Evolutionary conservation across 2,888 invertebrate species (phyloP), one percentile per base, ranked within the genome.

Genomic region (Gisinianus flammeolus): DNA sequence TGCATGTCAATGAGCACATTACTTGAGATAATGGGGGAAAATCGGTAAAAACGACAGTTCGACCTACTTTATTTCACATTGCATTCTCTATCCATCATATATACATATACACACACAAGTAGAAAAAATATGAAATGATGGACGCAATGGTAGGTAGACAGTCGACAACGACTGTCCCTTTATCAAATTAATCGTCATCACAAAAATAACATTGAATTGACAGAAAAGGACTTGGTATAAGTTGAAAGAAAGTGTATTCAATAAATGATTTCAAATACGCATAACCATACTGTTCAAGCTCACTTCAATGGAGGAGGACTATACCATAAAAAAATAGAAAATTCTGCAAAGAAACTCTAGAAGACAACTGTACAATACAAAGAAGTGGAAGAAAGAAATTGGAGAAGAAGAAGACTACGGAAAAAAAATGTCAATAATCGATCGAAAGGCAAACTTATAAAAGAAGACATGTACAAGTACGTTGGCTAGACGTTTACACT

Each of bases 381-480:
- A 66, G 66, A 30, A 19, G 33, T 67, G 33, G 31, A 62, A 33
- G 26, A 64, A 16, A 64, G 26, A 16, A 24, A 28, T 4, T 10
- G 12, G 62, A 64, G 19, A 28, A 67, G n/a, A 30, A n/a, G 28
- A 33, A 31, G 33, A 35, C 3, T 12, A n/a, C 8, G 24, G n/a
- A 58, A 22, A 58, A 58, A 58, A 3, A 33, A 67, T 16, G 19
- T 33, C 67, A 67, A 67, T 67, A 67, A 67, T 67, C 67, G 67
- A 67, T 67, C 26, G n/a, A 67, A 67, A 19, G 66, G 31, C 6
- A 31, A 2, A 67, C 22, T 12, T 26, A 24, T 16, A 26, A 58
- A n/a, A 22, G 24, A 10, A 62, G 28, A 26, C 62, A 26, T 24
- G 16, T 54, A 26, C 26, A 26, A 2, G 56, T 12, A 12, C 12